These are phyloP conservation scores for Propithecus perrieri DNA, from an alignment of 2,797 vertebrate genomes.

Conservation along the genomic window DNA sequence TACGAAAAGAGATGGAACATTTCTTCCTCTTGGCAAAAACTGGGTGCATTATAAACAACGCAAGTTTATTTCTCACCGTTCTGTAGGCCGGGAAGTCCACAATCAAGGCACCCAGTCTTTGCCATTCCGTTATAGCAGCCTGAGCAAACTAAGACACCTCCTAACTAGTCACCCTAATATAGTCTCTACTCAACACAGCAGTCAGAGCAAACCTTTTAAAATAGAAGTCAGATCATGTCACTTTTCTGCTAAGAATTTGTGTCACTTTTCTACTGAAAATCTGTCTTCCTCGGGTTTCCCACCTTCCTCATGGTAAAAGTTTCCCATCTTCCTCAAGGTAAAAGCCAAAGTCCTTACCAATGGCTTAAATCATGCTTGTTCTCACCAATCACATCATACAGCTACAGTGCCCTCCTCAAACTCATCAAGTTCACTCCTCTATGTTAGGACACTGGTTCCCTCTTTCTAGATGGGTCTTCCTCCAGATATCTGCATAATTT, in stretches of 20 bases:
- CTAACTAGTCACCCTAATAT: neutral
- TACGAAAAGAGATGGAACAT: constrained; percentile 17
- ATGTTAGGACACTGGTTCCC: neutral
- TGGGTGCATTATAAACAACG: too few relatives aligned
- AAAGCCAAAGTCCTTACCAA: neutral
- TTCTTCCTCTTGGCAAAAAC: neutral
- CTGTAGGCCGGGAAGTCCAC: too few relatives aligned
- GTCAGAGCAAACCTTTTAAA: neutral
- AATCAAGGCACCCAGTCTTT: neutral
- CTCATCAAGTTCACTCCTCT: neutral
- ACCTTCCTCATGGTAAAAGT: neutral
- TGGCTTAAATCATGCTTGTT: neutral
- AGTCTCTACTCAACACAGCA: neutral
- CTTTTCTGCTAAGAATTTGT: neutral
- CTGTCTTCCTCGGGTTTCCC: neutral
- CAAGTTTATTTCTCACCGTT: too few relatives aligned
- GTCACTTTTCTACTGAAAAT: neutral
- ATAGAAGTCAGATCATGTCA: neutral
- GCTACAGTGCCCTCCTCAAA: neutral
- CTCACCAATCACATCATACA: neutral
- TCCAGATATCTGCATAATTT: neutral
- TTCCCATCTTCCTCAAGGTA: neutral
- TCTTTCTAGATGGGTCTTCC: neutral
- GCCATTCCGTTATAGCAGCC: neutral
- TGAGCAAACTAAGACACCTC: neutral